A percentile compares a stretch with the other conserved stretches of the same genome.
phyloP scores from a whole-genome alignment of 2,888 invertebrate species.

The Lochmaea capreae region DNA sequence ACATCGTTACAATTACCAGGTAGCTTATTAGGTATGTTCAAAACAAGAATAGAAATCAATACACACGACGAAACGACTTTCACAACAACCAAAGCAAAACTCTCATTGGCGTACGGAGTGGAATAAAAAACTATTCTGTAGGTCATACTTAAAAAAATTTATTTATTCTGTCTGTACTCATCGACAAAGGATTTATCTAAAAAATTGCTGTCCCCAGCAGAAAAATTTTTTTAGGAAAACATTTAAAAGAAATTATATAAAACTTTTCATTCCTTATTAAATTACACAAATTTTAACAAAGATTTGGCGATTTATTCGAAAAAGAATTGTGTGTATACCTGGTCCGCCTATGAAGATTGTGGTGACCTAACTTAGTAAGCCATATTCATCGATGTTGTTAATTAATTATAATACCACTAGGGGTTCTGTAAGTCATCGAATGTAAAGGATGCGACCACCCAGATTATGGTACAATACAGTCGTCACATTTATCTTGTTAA shows the following conservation, averaged over 20 bases:
- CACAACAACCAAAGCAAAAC: conserved; percentile 28
- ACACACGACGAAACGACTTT: conserved; percentile 26
- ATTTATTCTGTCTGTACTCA: not conserved
- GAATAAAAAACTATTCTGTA: conserved; percentile 3
- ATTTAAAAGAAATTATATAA: too few relatives aligned
- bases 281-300: too few relatives aligned
- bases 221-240: too few relatives aligned
- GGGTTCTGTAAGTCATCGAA: conserved; percentile 52
- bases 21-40: conserved; percentile 33
- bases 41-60: conserved; percentile 36
- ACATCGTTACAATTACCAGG: conserved; percentile 32
- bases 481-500: conserved; percentile 50
- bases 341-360: conserved; percentile 21
- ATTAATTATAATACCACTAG: conserved; percentile 54
- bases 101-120: conserved; percentile 18
- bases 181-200: not conserved
- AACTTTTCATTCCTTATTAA: too few relatives aligned
- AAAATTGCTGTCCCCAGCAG: too few relatives aligned
- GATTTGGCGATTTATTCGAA: conserved; percentile 1
- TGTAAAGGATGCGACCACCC: conserved; percentile 53
- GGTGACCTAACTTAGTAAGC: conserved; percentile 40
- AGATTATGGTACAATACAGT: conserved; percentile 48
- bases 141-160: not conserved
- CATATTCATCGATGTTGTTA: conserved; percentile 43
- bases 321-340: not conserved